Percentiles rank a stretch among this genome's conserved stretches.
Conservation (phyloP, 2,113 vertebrate species). For the Grus americana region DNA sequence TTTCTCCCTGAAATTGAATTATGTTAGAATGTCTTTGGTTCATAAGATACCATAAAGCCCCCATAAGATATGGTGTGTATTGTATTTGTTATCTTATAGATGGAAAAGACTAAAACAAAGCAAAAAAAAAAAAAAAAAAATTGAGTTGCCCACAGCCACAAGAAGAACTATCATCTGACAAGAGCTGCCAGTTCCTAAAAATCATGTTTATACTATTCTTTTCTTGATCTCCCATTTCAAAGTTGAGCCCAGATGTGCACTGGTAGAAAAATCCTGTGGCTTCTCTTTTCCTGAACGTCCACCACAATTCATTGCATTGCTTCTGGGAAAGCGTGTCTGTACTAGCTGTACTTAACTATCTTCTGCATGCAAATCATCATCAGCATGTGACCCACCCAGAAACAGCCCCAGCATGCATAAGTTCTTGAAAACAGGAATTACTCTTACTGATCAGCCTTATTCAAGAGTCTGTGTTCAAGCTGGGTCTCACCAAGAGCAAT, state of each 20-base stretch:
- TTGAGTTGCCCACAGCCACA: neutral
- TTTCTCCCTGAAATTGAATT: neutral
- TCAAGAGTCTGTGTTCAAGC: neutral
- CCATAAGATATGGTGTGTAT: neutral
- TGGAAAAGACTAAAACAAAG: neutral
- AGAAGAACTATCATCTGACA: neutral
- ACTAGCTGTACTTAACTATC: neutral
- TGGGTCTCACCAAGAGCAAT: neutral
- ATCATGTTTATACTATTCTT: neutral
- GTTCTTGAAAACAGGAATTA: neutral
- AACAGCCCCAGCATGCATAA: neutral
- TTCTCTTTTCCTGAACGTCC: neutral
- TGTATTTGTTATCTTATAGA: neutral
- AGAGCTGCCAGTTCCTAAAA: neutral
- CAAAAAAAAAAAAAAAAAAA: neutral
- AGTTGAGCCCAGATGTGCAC: neutral
- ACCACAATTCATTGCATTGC: neutral
- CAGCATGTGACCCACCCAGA: constrained; percentile 10
- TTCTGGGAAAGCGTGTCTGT: neutral
- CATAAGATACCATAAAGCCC: neutral
- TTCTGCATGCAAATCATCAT: neutral
- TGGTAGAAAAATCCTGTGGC: neutral
- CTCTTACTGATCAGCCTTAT: neutral
- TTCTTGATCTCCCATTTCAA: constrained; percentile 23
- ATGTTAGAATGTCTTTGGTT: neutral